Percentiles rank a stretch among this genome's conserved stretches.
phyloP scores from a whole-genome alignment of 2,113 vertebrate species.

The Aphyosemion australe region DNA sequence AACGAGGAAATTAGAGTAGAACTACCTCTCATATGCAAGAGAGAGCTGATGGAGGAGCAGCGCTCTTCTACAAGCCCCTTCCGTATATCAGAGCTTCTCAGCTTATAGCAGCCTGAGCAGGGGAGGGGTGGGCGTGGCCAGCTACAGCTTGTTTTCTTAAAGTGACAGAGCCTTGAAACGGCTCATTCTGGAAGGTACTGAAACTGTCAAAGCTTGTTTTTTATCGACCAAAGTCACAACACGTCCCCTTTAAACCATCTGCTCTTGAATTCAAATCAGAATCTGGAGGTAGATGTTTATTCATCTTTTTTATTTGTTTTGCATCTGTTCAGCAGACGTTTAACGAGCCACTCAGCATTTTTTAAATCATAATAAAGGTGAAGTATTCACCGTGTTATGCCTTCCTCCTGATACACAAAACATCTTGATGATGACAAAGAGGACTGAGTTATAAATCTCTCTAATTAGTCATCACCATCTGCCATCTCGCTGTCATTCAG shows the following conservation, averaged over 20 bases:
- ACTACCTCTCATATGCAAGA: no score
- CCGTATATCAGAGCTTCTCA: no score
- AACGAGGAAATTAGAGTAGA: no score
- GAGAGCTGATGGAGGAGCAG: no score
- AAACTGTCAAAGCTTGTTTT: no score
- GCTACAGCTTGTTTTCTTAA: no score
- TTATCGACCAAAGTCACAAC: no score
- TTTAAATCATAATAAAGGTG: background rate
- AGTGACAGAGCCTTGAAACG: no score
- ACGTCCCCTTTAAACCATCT: background rate
- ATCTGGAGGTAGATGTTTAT: background rate
- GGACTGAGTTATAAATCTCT: slow-evolving; percentile 34
- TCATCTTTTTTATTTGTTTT: slow-evolving; percentile 7
- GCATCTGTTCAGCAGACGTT: slow-evolving; percentile 13
- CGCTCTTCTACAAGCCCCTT: no score
- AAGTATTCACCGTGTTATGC: slow-evolving; percentile 14
- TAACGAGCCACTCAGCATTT: background rate
- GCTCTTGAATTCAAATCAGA: background rate
- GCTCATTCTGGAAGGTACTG: no score
- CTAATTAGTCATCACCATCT: slow-evolving; percentile 41
- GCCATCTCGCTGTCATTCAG: slow-evolving; percentile 44
- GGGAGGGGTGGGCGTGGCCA: no score
- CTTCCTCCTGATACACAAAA: slow-evolving; percentile 19
- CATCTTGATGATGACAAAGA: slow-evolving; percentile 19
- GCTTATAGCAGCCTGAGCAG: no score